Conservation (phyloP, 53 echinoderm and acorn worm genomes). For the Holothuria leucospilota region DNA sequence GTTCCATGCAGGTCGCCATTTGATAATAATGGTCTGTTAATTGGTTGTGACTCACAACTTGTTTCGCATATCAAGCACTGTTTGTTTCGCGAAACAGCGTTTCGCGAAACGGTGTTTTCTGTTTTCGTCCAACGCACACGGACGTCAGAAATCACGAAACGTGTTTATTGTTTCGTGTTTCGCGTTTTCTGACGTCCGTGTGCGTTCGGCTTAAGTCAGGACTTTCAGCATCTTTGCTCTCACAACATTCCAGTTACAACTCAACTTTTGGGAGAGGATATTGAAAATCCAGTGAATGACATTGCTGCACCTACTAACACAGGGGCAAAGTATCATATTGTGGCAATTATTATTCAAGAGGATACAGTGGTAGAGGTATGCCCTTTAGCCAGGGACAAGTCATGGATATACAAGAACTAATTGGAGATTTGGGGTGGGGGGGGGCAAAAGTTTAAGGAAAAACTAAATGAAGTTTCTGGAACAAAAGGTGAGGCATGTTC, state of each 20-base stretch:
- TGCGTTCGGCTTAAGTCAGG: too few relatives aligned
- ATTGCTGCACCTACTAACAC: neutral
- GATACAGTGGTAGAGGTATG: neutral
- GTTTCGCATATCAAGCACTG: too few relatives aligned
- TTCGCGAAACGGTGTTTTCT: too few relatives aligned
- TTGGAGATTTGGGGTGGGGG: too few relatives aligned
- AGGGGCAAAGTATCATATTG: conserved; percentile 2
- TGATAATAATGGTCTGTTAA: too few relatives aligned
- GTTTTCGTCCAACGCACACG: too few relatives aligned
- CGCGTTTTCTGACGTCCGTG: too few relatives aligned
- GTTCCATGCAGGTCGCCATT: too few relatives aligned
- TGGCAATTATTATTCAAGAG: neutral
- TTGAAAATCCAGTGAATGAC: neutral
- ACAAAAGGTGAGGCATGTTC: neutral
- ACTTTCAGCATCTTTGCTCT: conserved; percentile 39
- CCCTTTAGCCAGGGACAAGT: neutral
- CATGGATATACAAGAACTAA: neutral
- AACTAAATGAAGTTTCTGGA: neutral
- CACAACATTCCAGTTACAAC: conserved; percentile 4
- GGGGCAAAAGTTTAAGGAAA: neutral
- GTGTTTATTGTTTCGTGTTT: too few relatives aligned
- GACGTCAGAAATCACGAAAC: too few relatives aligned
- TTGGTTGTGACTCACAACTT: too few relatives aligned
- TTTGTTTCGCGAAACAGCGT: too few relatives aligned
- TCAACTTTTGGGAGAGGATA: conserved; percentile 18